Evolutionary conservation across 2,888 invertebrate genomes (phyloP).

Genomic region (Luperina testacea): DNA sequence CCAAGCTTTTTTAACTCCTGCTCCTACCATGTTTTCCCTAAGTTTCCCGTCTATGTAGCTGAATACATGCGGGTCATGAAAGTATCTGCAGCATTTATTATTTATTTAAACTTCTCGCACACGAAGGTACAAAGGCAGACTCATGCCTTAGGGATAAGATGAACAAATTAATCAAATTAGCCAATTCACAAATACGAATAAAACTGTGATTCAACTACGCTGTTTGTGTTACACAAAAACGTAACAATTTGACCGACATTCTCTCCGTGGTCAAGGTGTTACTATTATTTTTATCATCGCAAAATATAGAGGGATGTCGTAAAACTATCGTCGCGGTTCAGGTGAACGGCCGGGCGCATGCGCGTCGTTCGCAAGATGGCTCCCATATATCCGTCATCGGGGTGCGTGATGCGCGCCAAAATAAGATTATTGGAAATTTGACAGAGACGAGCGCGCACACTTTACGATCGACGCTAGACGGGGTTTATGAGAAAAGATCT

Average conservation of each 20-base stretch:
- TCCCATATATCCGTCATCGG: conserved; percentile 87
- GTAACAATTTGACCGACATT: conserved; percentile 73
- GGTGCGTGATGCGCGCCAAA: conserved; percentile 89
- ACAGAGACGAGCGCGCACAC: conserved; percentile 83
- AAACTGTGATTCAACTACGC: conserved; percentile 24
- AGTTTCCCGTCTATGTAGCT: neutral
- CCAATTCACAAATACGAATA: conserved; percentile 1
- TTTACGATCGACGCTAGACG: conserved; percentile 85
- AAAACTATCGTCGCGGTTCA: conserved; percentile 86
- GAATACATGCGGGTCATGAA: neutral
- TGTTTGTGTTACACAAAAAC: conserved; percentile 50
- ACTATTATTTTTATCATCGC: conserved; percentile 85
- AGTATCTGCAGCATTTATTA: neutral
- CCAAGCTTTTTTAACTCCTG: neutral
- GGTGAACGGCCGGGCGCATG: conserved; percentile 87
- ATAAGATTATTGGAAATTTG: conserved; percentile 90
- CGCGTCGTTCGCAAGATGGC: conserved; percentile 85
- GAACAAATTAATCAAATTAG: neutral
- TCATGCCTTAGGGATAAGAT: neutral
- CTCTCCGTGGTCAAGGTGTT: conserved; percentile 81
- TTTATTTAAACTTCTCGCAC: neutral
- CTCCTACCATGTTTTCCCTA: neutral
- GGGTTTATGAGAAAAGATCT: conserved; percentile 77
- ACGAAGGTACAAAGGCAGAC: neutral
- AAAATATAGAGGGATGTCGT: conserved; percentile 82